phyloP scores from a whole-genome alignment of 2,888 invertebrate genomes.

The Autographa pulchrina region DNA sequence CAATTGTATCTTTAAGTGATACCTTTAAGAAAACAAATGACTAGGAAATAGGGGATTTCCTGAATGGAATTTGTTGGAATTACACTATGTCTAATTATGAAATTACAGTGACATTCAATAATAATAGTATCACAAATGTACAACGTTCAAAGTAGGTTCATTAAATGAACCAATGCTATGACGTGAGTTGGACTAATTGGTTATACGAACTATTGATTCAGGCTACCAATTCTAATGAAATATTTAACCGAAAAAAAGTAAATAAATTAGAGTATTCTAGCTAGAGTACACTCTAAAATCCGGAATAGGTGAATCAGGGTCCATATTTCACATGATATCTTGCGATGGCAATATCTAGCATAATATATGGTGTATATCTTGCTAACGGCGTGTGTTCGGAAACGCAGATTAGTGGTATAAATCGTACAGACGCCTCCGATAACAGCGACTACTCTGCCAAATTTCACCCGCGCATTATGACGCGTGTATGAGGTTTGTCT shows the following conservation, averaged over 20 bases:
- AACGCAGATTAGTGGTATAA: conserved; percentile 63
- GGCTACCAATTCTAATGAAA: too few species aligned
- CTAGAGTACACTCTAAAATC: neutral
- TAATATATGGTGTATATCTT: conserved; percentile 22
- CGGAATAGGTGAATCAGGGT: conserved; percentile 38
- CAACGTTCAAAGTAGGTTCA: neutral
- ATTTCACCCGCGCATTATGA: conserved; percentile 75
- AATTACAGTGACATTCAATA: neutral
- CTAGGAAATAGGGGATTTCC: conserved; percentile 35
- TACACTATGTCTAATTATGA: neutral
- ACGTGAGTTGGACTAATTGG: neutral
- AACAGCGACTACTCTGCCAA: conserved; percentile 78
- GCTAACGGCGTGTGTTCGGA: conserved; percentile 62
- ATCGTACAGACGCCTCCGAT: conserved; percentile 67
- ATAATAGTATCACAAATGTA: neutral
- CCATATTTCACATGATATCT: conserved; percentile 30
- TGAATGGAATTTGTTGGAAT: conserved; percentile 21
- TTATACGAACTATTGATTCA: too few species aligned
- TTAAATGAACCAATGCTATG: neutral
- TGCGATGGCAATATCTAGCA: conserved; percentile 33
- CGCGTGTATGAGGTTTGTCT: conserved; percentile 64
- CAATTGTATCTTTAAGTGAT: conserved; percentile 30
- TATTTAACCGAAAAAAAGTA: too few species aligned
- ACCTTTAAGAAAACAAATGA: conserved; percentile 8
- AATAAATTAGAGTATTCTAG: too few species aligned